Conservation (phyloP, 2,888 invertebrate genomes). For the Drosophila algonquin region DNA sequence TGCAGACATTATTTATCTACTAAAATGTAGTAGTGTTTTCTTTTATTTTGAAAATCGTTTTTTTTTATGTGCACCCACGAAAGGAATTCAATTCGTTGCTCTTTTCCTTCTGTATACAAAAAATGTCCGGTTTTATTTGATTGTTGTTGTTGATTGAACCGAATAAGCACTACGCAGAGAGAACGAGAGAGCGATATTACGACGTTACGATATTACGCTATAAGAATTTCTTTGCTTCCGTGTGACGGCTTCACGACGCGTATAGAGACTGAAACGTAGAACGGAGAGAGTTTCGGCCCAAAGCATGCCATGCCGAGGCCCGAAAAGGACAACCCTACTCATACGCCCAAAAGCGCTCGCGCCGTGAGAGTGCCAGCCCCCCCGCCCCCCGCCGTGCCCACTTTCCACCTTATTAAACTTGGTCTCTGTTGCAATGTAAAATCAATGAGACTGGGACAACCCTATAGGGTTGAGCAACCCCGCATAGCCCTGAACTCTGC, state of each 20-base stretch:
- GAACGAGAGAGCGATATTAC: constrained; percentile 48
- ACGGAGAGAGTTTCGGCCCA: constrained; percentile 51
- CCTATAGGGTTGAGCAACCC: constrained; percentile 67
- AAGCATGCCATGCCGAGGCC: constrained; percentile 6
- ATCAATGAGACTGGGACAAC: constrained; percentile 52
- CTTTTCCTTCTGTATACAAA: constrained; percentile 3
- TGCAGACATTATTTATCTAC: constrained; percentile 52
- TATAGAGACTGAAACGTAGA: constrained; percentile 64
- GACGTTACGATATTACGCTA: constrained; percentile 49
- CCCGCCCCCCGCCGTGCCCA: constrained; percentile 19
- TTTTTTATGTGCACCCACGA: constrained; percentile 20
- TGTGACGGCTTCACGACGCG: constrained; percentile 65
- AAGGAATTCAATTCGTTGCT: constrained; percentile 1
- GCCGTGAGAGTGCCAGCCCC: constrained; percentile 29
- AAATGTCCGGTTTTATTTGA: constrained; percentile 17
- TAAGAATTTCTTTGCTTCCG: constrained; percentile 47
- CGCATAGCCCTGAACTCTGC: constrained; percentile 69
- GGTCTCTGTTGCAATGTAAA: constrained; percentile 19
- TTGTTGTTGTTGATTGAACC: constrained; percentile 39
- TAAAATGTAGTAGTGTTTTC: not conserved
- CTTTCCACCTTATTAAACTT: not conserved
- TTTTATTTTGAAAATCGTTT: constrained; percentile 30
- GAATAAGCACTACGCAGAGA: constrained; percentile 52
- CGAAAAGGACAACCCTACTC: constrained; percentile 57
- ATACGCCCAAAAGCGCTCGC: constrained; percentile 41